Evolutionary conservation across 2,888 invertebrate species (phyloP), one percentile per base, ranked within the genome.

Genomic region (Ferrisia virgata): DNA sequence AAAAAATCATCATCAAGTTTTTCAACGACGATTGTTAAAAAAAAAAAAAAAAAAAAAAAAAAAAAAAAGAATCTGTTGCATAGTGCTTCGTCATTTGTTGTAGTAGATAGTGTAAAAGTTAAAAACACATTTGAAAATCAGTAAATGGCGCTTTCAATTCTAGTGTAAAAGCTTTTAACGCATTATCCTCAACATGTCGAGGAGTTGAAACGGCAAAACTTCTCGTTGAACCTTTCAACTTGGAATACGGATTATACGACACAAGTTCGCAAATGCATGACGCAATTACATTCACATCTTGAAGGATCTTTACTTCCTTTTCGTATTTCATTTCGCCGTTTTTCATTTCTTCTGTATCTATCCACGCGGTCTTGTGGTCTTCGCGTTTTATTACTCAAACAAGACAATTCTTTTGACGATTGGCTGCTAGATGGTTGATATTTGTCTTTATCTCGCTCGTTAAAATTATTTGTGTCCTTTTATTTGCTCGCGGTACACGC

Each of bases 91-190:
- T 83, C 83, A 83, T 83, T 83, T 83, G 83, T n/a, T n/a, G n/a
- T n/a, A n/a, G n/a, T n/a, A n/a, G n/a, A n/a, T 83, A 83, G 40
- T 72, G 83, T 83, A 76, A 83, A 83, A 83, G 83, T 83, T 83
- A 47, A 83, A 76, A 72, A 83, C 43, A 83, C 76, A 83, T 83
- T 83, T 76, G 83, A 83, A 83, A 83, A 83, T 40, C 83, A 76
- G 40, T 83, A 83, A 83, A 72, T 83, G 83, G 76, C 83, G 28
- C 76, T 69, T 83, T 83, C 83, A 83, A 83, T 76, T 83, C 83
- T 47, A 83, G 83, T 83, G 83, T 72, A 76, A 83, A 83, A 83
- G 83, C 76, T 83, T 83, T 83, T 83, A 83, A 47, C 83, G 76
- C 83, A 72, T 83, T 83, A 76, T 83, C 83, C 76, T 47, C 76